Evolutionary conservation across 2,888 invertebrate species (phyloP).

Genomic region (Eupeodes latifasciatus): DNA sequence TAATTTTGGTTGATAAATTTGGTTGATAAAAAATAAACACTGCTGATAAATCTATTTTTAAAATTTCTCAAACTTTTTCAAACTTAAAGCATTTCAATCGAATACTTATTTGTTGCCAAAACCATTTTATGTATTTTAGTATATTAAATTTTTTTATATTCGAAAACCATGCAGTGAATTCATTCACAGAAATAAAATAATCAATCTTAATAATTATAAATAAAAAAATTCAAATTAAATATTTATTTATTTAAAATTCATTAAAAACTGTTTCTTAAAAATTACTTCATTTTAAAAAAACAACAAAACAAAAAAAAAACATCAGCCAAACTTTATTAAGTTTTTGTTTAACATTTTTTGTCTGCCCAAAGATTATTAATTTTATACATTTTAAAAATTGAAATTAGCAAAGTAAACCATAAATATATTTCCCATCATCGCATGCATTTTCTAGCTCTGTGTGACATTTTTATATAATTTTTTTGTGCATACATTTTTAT

Average conservation of each 20-base stretch:
- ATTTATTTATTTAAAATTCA: not conserved
- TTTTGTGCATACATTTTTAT: slow-evolving; percentile 48
- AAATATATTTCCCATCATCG: slow-evolving; percentile 60
- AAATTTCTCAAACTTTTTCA: no score
- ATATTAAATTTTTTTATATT: not conserved
- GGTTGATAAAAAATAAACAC: no score
- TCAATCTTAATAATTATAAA: slow-evolving; percentile 47
- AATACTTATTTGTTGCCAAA: not conserved
- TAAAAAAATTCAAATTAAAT: slow-evolving; percentile 4
- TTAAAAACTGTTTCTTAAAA: not conserved
- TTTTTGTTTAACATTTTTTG: not conserved
- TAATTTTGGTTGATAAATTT: no score
- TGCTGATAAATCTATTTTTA: no score
- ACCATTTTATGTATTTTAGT: slow-evolving; percentile 9
- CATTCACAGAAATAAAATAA: slow-evolving; percentile 40
- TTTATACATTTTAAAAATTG: slow-evolving; percentile 11
- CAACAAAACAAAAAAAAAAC: not conserved
- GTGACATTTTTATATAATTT: slow-evolving; percentile 21
- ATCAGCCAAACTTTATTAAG: not conserved
- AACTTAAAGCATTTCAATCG: not conserved
- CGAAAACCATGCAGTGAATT: slow-evolving; percentile 63
- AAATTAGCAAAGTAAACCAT: slow-evolving; percentile 42
- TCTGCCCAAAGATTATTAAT: slow-evolving; percentile 27
- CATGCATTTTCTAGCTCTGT: slow-evolving; percentile 73
- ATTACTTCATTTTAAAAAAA: not conserved